Base-by-base conservation (phyloP, 2,113 vertebrate genomes). In the Apteryx mantelli region DNA sequence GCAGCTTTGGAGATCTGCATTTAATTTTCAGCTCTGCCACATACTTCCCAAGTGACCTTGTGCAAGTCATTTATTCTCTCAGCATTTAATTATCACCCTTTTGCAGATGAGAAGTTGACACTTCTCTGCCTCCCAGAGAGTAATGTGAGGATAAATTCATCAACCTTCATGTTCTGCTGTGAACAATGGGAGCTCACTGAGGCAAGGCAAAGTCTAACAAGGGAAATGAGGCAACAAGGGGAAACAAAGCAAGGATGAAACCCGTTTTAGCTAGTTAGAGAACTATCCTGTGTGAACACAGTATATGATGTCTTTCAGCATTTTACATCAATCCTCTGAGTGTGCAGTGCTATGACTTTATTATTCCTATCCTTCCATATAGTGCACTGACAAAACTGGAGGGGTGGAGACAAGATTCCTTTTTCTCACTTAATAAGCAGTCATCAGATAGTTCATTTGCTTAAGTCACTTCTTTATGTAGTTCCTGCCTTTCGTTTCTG, bases 91-190 rank as follows among this genome's bases (percentile, higher is more conserved):
- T 97, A 97, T 97, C 96, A 95, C 96, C 96, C 96, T 96, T 95
- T 96, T 97, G 96, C 96, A 97, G 96, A 96, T 97, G 96, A 97
- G 96, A 96, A 96, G 96, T 93, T 97, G 96, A 97, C 96, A 97
- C 93, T 95, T 94, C 85, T 94, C 88, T 96, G 95, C 96, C 95
- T 97, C 94, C 96, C 76, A 94, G 86, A 97, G 95, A 97, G 95
- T 95, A 96, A 96, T 96, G 96, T 94, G 96, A 97, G 96, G 96
- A 97, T 97, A 96, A 97, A 97, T 96, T 96, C 91, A 97, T 97
- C 96, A 97, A 75, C 96, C 93, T 97, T 97, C 95, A 56, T 95
- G 96, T 97, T 97, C 88, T 93, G 52, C 69, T 93, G 92, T 83
- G 90, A 96, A 96, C 96, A 96, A 95, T 94, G 88, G 93, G 92